A percentile compares a stretch with the other conserved stretches of the same genome.
These are phyloP conservation scores for Mythimna lalbum DNA, from an alignment of 2,888 invertebrate genomes.

Conservation along the genomic window DNA sequence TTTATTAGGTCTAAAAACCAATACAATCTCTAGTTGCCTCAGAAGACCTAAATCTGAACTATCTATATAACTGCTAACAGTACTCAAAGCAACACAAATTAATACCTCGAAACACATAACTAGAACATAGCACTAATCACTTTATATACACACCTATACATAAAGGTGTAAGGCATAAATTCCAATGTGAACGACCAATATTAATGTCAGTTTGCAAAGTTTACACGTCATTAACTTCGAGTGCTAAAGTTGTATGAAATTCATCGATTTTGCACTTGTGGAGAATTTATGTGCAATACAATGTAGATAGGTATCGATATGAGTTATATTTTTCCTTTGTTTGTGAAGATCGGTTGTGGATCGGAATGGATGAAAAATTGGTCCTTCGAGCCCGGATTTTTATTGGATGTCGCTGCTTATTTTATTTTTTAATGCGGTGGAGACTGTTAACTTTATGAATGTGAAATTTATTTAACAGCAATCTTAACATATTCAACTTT, in stretches of 20 bases:
- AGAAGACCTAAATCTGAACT: neutral
- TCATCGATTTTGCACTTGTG: slow-evolving; percentile 64
- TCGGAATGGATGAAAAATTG: slow-evolving; percentile 48
- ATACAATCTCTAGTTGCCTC: neutral
- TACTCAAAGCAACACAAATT: slow-evolving; percentile 25
- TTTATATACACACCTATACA: neutral
- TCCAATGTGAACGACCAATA: slow-evolving; percentile 55
- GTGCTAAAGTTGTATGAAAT: slow-evolving; percentile 65
- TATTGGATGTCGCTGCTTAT: slow-evolving; percentile 22
- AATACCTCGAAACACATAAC: slow-evolving; percentile 13
- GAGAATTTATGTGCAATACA: slow-evolving; percentile 65
- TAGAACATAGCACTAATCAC: slow-evolving; percentile 37
- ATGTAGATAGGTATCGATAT: slow-evolving; percentile 53
- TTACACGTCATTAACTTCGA: slow-evolving; percentile 75
- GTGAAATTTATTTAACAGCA: neutral
- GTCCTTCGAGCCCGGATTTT: slow-evolving; percentile 44
- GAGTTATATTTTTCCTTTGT: slow-evolving; percentile 61
- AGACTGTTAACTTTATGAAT: slow-evolving; percentile 8
- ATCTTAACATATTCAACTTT: neutral
- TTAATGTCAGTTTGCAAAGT: slow-evolving; percentile 76
- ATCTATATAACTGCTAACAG: slow-evolving; percentile 13
- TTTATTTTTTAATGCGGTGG: slow-evolving; percentile 31
- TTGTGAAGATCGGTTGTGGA: slow-evolving; percentile 40
- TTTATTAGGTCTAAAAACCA: neutral
- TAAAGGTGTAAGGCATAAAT: slow-evolving; percentile 7